phyloP scores from a whole-genome alignment of 2,888 invertebrate genomes.

The Cephus spinipes region DNA sequence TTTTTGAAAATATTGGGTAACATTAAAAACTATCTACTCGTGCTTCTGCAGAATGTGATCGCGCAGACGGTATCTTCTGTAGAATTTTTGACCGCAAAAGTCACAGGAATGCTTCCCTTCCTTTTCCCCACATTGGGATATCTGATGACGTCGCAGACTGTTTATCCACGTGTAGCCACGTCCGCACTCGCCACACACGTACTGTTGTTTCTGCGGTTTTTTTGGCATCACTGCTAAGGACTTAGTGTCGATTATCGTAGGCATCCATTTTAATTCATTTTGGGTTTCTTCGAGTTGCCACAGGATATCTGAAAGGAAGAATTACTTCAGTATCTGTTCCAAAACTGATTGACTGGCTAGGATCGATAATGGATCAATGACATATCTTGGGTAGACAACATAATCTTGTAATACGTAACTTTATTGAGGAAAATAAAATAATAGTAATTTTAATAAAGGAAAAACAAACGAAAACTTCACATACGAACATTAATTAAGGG shows the following conservation, averaged over 20 bases:
- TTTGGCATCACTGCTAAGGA: background rate
- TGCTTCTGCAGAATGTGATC: conserved; percentile 9
- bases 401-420: no score
- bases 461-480: no score
- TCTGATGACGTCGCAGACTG: conserved; percentile 55
- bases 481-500: no score
- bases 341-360: background rate
- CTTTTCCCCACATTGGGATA: conserved; percentile 68
- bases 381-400: no score
- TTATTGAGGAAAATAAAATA: no score
- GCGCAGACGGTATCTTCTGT: conserved; percentile 30
- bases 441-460: no score
- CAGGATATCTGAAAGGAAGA: conserved; percentile 18
- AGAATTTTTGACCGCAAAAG: conserved; percentile 70
- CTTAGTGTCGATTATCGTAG: background rate
- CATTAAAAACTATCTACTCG: no score
- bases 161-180: conserved; percentile 38
- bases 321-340: conserved; percentile 13
- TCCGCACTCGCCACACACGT: conserved; percentile 32
- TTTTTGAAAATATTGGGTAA: no score
- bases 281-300: background rate
- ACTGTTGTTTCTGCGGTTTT: conserved; percentile 9
- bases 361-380: no score
- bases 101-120: conserved; percentile 87
- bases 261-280: background rate